Evolutionary conservation across 2,888 invertebrate species (phyloP).

Genomic region (Protula sp.): DNA sequence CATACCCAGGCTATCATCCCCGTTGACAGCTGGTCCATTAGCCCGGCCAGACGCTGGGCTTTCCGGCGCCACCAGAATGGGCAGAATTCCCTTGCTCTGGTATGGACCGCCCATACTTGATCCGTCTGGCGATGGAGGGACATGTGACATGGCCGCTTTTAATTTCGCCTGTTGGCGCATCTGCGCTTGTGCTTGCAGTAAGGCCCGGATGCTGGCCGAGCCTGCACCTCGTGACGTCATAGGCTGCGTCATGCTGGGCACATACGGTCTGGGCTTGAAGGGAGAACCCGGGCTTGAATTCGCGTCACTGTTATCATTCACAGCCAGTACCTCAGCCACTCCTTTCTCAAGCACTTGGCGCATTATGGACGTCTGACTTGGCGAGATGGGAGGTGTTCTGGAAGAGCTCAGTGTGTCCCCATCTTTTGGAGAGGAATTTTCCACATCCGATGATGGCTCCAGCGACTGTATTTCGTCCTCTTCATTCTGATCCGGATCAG

Average conservation of each 20-base stretch:
- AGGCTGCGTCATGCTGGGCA: neutral
- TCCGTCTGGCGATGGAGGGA: no score
- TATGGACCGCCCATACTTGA: no score
- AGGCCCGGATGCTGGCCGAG: neutral
- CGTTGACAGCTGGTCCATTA: no score
- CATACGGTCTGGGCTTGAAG: neutral
- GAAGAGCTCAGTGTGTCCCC: no score
- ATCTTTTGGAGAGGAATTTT: neutral
- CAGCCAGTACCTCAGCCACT: neutral
- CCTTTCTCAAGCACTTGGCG: neutral
- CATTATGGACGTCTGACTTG: neutral
- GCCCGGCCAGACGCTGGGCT: no score
- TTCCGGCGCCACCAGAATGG: no score
- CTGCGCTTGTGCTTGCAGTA: neutral
- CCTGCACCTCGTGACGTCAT: neutral
- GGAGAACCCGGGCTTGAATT: neutral
- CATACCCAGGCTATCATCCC: no score
- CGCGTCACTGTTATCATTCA: neutral
- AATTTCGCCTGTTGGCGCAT: no score
- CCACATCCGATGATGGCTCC: neutral
- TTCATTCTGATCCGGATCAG: constrained; percentile 12
- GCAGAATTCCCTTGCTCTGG: no score
- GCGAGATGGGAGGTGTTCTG: neutral
- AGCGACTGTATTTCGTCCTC: neutral
- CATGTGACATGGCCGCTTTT: no score